Conservation (phyloP, 2,113 vertebrate species). For the Pristiophorus japonicus region DNA sequence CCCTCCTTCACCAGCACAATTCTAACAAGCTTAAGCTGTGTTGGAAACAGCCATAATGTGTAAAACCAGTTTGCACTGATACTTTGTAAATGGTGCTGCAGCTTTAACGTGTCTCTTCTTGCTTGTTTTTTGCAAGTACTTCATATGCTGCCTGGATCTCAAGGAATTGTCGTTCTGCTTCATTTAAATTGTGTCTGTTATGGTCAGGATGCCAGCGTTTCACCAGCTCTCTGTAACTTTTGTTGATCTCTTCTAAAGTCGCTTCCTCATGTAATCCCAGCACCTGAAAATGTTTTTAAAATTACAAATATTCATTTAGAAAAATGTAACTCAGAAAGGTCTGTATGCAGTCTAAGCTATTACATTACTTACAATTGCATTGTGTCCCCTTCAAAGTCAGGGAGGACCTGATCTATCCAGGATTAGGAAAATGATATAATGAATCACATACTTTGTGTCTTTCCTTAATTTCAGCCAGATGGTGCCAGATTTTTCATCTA, state of each 20-base stretch:
- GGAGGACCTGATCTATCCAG: neutral
- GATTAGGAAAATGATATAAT: neutral
- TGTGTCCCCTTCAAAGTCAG: neutral
- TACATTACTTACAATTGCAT: neutral
- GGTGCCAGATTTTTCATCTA: neutral
- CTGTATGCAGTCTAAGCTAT: neutral
- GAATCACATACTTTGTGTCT: neutral
- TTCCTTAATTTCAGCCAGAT: neutral
- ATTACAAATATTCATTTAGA: neutral
- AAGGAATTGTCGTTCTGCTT: conserved; percentile 71
- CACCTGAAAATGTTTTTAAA: conserved; percentile 53
- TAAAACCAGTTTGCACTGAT: neutral
- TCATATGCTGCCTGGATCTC: conserved; percentile 77
- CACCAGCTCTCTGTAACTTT: conserved; percentile 66
- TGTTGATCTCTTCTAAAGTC: conserved; percentile 67
- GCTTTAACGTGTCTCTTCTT: neutral
- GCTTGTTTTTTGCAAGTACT: conserved; percentile 51
- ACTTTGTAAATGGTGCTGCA: neutral
- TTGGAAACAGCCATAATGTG: neutral
- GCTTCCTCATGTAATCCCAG: conserved; percentile 61
- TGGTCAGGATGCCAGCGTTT: conserved; percentile 84
- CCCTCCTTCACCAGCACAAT: neutral
- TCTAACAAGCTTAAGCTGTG: neutral
- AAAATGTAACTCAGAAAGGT: neutral
- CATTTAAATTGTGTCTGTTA: conserved; percentile 57